These are phyloP conservation scores for Premnoplex brunnescens DNA, from an alignment of 2,797 vertebrate species.

Conservation along the genomic window DNA sequence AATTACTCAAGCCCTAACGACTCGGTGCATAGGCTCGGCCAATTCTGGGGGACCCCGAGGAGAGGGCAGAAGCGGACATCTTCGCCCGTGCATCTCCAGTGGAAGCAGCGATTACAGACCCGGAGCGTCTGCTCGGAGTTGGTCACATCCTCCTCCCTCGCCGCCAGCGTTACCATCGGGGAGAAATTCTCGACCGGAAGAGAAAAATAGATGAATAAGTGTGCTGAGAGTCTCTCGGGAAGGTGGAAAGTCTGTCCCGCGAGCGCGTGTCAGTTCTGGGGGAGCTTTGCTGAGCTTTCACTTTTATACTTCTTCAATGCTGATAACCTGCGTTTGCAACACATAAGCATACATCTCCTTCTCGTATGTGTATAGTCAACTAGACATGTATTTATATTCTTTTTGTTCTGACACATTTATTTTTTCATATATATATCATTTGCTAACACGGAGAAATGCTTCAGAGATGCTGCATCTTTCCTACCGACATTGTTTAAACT, in stretches of 20 bases:
- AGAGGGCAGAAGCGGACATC: neutral
- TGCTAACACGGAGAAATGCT: neutral
- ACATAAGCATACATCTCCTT: fast-evolving
- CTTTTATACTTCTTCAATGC: neutral
- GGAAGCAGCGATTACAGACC: neutral
- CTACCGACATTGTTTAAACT: neutral
- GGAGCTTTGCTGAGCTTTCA: neutral
- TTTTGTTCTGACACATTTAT: neutral
- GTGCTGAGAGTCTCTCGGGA: neutral
- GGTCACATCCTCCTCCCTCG: neutral
- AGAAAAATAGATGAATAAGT: neutral
- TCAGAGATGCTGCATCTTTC: neutral
- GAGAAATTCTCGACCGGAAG: neutral
- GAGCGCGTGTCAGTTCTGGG: neutral
- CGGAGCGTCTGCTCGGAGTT: neutral
- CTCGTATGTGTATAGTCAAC: neutral
- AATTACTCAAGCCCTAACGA: constrained; percentile 54
- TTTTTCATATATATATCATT: neutral
- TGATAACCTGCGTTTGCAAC: neutral
- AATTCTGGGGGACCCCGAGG: neutral
- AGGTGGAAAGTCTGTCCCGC: neutral
- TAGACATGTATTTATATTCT: neutral
- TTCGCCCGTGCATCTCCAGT: neutral
- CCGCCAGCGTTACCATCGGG: neutral
- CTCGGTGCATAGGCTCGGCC: neutral